These are phyloP conservation scores for Forbesichthys agassizii DNA, from an alignment of 2,113 vertebrate species.

Conservation along the genomic window DNA sequence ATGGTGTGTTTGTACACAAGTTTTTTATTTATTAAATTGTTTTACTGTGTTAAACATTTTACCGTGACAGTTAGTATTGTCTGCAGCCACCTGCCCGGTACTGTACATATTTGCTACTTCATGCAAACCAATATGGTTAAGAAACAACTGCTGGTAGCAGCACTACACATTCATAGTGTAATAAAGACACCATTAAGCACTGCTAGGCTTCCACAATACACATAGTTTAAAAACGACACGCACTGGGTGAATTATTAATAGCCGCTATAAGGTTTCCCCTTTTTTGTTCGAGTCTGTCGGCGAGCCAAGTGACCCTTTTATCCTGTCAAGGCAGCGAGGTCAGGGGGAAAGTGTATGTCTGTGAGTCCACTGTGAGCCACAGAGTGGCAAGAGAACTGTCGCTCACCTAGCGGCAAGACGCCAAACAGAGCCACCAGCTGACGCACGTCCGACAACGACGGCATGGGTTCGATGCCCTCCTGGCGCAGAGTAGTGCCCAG, in stretches of 20 bases:
- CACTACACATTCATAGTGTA: too few species aligned
- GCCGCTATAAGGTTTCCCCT: background rate
- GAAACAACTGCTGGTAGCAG: too few species aligned
- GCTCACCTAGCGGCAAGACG: slow-evolving; percentile 83
- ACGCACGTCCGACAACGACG: slow-evolving; percentile 79
- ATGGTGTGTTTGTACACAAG: too few species aligned
- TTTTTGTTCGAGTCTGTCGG: background rate
- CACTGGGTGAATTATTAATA: background rate
- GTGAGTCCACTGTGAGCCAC: too few species aligned
- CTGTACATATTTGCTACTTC: too few species aligned
- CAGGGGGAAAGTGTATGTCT: background rate
- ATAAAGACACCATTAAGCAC: background rate
- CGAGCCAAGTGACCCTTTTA: background rate
- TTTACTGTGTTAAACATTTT: too few species aligned
- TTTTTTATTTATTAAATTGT: too few species aligned
- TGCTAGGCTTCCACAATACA: slow-evolving; percentile 1
- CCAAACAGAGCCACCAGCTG: slow-evolving; percentile 83
- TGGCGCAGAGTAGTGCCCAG: slow-evolving; percentile 73
- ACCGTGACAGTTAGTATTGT: too few species aligned
- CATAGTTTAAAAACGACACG: background rate
- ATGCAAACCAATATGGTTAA: too few species aligned
- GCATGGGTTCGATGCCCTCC: slow-evolving; percentile 76
- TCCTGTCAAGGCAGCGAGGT: background rate
- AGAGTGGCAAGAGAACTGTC: background rate
- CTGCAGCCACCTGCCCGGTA: too few species aligned